phyloP scores from a whole-genome alignment of 2,888 invertebrate species.

The Stenodera caucasica region DNA sequence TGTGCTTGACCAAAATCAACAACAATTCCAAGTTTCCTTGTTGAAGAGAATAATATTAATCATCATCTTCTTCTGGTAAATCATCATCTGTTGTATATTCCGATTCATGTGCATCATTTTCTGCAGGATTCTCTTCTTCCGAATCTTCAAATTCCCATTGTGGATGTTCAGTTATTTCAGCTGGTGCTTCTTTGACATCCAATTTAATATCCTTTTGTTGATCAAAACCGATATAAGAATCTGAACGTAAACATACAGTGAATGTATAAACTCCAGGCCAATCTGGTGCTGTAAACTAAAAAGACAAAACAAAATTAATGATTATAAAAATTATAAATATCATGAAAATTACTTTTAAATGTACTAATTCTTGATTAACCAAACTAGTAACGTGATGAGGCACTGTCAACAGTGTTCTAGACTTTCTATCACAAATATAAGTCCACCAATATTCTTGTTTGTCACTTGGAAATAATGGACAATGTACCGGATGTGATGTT shows the following conservation, averaged over 20 bases:
- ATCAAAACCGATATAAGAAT: conserved; percentile 97
- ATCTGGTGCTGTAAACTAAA: conserved; percentile 87
- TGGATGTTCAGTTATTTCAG: conserved; percentile 87
- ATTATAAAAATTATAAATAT: background rate
- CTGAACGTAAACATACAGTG: conserved; percentile 90
- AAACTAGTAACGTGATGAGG: conserved; percentile 94
- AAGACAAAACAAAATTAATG: conserved; percentile 23
- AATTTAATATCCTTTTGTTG: conserved; percentile 93
- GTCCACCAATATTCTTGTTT: conserved; percentile 99
- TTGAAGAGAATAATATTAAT: conserved; percentile 12
- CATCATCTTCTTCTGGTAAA: conserved; percentile 56
- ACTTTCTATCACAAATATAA: conserved; percentile 95
- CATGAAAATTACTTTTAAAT: conserved; percentile 66
- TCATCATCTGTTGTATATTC: conserved; percentile 72
- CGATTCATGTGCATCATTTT: conserved; percentile 66
- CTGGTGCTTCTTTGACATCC: conserved; percentile 95
- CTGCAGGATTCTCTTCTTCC: conserved; percentile 68
- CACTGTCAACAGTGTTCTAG: conserved; percentile 85
- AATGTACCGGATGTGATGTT: conserved; percentile 94
- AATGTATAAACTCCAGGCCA: conserved; percentile 93
- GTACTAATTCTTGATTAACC: conserved; percentile 85
- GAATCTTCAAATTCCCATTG: conserved; percentile 98
- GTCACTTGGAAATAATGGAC: conserved; percentile 91
- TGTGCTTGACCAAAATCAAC: conserved; percentile 18
- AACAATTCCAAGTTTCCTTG: conserved; percentile 5